phyloP scores from a whole-genome alignment of 1,140 invertebrate genomes.

The Amyelois transitella region DNA sequence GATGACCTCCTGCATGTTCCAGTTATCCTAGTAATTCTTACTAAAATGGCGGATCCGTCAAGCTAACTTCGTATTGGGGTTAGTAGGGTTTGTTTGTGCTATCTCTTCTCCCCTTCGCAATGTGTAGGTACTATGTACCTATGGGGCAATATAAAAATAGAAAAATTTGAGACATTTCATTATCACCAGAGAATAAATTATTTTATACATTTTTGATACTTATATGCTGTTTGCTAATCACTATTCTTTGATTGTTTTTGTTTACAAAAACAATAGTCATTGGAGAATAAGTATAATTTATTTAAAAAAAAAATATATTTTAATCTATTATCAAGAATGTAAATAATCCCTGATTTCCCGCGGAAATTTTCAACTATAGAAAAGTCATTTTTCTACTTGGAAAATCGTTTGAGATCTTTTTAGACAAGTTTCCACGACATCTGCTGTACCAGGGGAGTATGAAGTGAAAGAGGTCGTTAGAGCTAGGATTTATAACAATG shows the following conservation, averaged over 20 bases:
- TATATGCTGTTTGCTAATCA: no score
- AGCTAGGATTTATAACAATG: neutral
- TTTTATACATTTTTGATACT: no score
- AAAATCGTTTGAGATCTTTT: conserved; percentile 32
- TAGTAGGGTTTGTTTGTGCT: neutral
- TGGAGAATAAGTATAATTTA: no score
- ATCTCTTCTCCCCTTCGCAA: neutral
- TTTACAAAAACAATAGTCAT: no score
- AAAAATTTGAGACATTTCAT: no score
- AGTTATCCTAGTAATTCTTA: conserved; percentile 39
- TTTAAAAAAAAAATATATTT: neutral
- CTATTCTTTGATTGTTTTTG: no score
- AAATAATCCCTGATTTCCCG: neutral
- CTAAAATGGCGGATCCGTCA: conserved; percentile 53
- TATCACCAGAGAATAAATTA: no score
- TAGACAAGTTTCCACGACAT: conserved; percentile 52
- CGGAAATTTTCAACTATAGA: neutral
- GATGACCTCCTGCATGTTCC: conserved; percentile 15
- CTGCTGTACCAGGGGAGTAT: conserved; percentile 43
- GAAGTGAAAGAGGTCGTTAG: neutral
- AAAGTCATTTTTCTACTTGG: conserved; percentile 13
- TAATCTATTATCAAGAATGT: neutral
- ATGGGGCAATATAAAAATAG: no score
- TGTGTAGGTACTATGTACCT: no score
- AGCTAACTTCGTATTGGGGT: neutral